A percentile compares a stretch with the other conserved stretches of the same genome.
Conservation (phyloP, 2,113 vertebrate species). For the Nansenia antarctica region DNA sequence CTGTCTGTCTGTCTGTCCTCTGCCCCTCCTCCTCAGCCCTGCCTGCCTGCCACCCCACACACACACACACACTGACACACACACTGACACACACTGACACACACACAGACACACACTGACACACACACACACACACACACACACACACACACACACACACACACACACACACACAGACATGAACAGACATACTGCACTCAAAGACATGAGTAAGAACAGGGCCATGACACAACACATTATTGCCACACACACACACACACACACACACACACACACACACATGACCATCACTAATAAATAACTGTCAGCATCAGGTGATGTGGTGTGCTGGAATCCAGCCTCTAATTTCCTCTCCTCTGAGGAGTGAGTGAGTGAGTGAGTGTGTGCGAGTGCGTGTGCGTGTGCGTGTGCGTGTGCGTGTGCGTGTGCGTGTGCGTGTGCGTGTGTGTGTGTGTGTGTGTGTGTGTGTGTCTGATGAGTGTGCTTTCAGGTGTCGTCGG, state of each 20-base stretch:
- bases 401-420: no score
- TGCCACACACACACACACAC: not conserved
- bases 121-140: not conserved
- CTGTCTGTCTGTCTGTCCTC: not conserved
- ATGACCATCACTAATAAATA: not conserved
- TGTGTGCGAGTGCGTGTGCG: no score
- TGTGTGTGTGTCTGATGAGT: no score
- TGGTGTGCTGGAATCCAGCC: no score
- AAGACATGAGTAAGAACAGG: not conserved
- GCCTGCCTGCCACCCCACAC: not conserved
- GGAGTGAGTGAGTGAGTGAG: no score
- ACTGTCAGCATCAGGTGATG: not conserved
- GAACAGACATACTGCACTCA: not conserved
- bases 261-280: not conserved
- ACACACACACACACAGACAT: not conserved
- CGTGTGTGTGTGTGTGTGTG: no score
- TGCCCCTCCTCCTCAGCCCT: not conserved
- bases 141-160: not conserved
- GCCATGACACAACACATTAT: not conserved
- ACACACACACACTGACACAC: not conserved
- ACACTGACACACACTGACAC: not conserved
- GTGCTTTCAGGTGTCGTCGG: no score
- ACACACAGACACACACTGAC: not conserved
- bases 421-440: no score
- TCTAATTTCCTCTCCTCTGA: no score